These are phyloP conservation scores for Leucoma salicis DNA, from an alignment of 2,888 invertebrate species.

Conservation along the genomic window DNA sequence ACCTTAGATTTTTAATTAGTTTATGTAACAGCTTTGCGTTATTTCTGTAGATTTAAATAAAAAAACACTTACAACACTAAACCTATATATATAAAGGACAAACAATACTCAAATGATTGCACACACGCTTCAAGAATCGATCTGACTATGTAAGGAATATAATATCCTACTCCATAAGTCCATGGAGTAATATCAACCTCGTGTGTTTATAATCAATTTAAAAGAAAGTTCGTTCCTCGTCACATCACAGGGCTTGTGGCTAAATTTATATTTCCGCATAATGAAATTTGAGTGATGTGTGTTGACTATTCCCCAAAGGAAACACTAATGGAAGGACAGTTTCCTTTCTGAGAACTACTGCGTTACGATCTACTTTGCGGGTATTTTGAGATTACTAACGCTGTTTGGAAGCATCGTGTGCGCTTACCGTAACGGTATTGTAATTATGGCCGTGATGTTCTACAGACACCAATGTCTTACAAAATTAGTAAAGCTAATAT, in stretches of 20 bases:
- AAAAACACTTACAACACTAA: too few relatives aligned
- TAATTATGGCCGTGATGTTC: too few relatives aligned
- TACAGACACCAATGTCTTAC: too few relatives aligned
- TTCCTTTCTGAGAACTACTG: conserved; percentile 49
- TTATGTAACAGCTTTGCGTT: too few relatives aligned
- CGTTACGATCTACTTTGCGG: conserved; percentile 20
- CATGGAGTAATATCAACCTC: not conserved
- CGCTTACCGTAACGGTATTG: conserved; percentile 7
- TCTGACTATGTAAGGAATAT: too few relatives aligned
- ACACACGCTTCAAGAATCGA: too few relatives aligned
- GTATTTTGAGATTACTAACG: conserved; percentile 37
- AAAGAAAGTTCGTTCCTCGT: conserved; percentile 20
- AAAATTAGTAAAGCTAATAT: too few relatives aligned
- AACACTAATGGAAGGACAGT: conserved; percentile 54
- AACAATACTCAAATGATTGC: too few relatives aligned
- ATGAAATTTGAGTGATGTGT: conserved; percentile 49
- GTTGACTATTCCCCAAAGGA: conserved; percentile 49
- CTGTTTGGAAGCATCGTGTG: not conserved
- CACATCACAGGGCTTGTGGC: conserved; percentile 28
- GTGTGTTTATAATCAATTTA: conserved; percentile 24
- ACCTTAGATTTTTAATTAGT: too few relatives aligned
- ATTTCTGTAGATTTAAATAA: too few relatives aligned
- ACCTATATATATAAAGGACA: too few relatives aligned
- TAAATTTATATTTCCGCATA: conserved; percentile 51
- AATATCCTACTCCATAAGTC: too few relatives aligned